These are phyloP conservation scores for Eupithecia insigniata DNA, from an alignment of 2,888 invertebrate species.

Conservation along the genomic window DNA sequence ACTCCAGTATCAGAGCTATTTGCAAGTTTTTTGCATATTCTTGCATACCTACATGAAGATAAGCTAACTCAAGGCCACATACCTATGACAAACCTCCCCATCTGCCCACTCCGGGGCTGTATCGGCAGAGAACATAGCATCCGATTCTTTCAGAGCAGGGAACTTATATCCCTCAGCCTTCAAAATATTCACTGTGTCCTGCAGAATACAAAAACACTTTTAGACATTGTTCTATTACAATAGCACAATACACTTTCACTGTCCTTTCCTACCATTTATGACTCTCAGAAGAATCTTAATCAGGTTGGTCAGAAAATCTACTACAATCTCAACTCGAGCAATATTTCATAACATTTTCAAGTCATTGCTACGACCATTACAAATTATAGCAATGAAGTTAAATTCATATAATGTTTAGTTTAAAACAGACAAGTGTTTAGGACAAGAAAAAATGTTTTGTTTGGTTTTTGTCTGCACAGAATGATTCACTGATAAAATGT, in stretches of 20 bases:
- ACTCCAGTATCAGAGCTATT: not conserved
- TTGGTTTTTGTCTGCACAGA: slow-evolving; percentile 38
- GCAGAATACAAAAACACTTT: slow-evolving; percentile 46
- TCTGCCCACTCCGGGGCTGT: slow-evolving; percentile 99
- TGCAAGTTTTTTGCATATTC: not conserved
- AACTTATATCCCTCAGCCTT: slow-evolving; percentile 97
- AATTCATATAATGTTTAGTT: not conserved
- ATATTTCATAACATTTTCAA: not conserved
- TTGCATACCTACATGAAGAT: not conserved
- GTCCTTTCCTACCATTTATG: not conserved
- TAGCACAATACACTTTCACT: not conserved
- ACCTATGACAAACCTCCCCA: slow-evolving; percentile 95
- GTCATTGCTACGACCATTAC: not conserved
- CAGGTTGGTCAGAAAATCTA: not conserved
- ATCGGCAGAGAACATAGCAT: slow-evolving; percentile 99
- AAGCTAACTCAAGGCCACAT: slow-evolving; percentile 22
- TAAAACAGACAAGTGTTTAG: not conserved
- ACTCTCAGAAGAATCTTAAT: not conserved
- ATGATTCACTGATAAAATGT: slow-evolving; percentile 62
- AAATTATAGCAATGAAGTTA: not conserved
- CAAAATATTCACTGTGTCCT: slow-evolving; percentile 97
- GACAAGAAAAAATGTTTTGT: slow-evolving; percentile 46
- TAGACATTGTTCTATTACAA: slow-evolving; percentile 25
- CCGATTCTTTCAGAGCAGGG: slow-evolving; percentile 95
- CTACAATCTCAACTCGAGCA: not conserved